Evolutionary conservation across 1,140 invertebrate genomes (phyloP), one percentile per base, ranked within the genome.

Genomic region (Caenorhabditis brenneri): DNA sequence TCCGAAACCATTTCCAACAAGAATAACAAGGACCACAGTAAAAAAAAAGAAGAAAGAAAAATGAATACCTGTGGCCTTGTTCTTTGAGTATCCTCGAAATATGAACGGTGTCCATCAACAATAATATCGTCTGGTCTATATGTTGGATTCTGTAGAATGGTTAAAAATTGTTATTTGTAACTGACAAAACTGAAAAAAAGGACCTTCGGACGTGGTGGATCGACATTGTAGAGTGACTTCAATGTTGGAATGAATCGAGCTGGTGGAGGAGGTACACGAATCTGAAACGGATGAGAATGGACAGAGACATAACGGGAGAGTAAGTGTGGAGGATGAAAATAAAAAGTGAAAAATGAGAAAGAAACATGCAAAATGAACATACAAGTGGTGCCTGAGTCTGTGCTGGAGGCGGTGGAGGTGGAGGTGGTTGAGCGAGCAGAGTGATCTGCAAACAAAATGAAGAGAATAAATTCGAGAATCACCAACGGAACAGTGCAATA

Each of bases 181-280:
- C 7, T 65, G 6, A 27, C 33, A 16, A 33, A 69, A 29, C 65
- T 31, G n/a, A 16, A 55, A 33, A 29, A 48, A 3, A 46, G 27
- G 65, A 78, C 36, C 60, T 48, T 36, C 49, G 58, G 58, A 33
- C 82, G 69, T 36, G 48, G 65, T 31, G 69, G 39, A 46, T 83
- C 31, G 7, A 39, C 19, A 79, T 48, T 49, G 82, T 78, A 53
- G 16, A 78, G 29, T 39, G 55, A 84, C 27, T 39, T 84, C 53
- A 33, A 39, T 3, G 49, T 39, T 48, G 78, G 80, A 80, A 58
- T 78, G 83, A 31, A 65, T 36, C 69, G 51, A 80, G 49, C 53
- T 42, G 83, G 83, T 15, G 83, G 83, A 31, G 83, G 83, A 15
- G 83, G 83, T 22, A 69, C 82, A 46, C 46, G 39, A 24, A 79